phyloP scores from a whole-genome alignment of 2,113 vertebrate genomes.

The Callipepla squamata region DNA sequence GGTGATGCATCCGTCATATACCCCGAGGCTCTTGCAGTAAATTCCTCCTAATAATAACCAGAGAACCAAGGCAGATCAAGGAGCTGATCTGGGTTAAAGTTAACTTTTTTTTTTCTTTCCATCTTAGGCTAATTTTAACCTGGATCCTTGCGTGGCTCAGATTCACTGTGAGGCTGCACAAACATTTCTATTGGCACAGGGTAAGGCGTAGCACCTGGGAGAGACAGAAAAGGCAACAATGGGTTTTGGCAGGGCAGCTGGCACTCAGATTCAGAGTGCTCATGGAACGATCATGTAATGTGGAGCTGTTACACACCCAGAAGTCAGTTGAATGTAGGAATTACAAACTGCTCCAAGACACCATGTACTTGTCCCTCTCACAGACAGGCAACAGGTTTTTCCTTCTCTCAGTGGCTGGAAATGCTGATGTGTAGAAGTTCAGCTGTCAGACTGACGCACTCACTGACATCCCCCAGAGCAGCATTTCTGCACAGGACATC shows the following conservation, averaged over 20 bases:
- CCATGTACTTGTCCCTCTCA: not conserved
- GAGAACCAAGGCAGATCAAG: not conserved
- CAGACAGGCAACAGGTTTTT: not conserved
- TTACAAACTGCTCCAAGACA: not conserved
- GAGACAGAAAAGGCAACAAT: conserved; percentile 43
- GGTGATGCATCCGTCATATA: not conserved
- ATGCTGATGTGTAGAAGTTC: not conserved
- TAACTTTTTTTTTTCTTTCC: not conserved
- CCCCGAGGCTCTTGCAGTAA: not conserved
- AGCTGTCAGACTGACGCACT: not conserved
- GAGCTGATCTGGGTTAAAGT: not conserved
- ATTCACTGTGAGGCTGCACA: conserved; percentile 42
- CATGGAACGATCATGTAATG: conserved; percentile 22
- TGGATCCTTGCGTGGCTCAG: not conserved
- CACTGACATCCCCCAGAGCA: not conserved
- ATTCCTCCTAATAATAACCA: not conserved
- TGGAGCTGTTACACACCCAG: not conserved
- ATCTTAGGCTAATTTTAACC: conserved; percentile 40
- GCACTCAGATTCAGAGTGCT: not conserved
- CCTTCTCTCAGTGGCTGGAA: not conserved
- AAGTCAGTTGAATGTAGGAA: not conserved
- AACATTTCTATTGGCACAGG: conserved; percentile 63
- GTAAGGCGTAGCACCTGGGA: conserved; percentile 52
- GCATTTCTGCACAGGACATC: not conserved
- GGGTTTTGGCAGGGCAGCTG: conserved; percentile 33